These are phyloP conservation scores for Agrochola lychnidis DNA, from an alignment of 2,888 invertebrate genomes.

Conservation along the genomic window DNA sequence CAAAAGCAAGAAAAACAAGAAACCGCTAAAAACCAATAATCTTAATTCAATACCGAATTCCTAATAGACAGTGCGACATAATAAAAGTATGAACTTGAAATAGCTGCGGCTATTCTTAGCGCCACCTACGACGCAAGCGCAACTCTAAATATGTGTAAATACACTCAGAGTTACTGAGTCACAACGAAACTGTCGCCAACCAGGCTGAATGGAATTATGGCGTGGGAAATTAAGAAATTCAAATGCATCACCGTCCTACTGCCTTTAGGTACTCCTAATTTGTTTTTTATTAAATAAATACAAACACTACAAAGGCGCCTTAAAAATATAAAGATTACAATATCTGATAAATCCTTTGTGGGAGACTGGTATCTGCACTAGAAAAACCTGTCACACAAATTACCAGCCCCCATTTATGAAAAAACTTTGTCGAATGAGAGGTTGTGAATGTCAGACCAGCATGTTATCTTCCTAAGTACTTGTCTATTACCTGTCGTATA, in stretches of 20 bases:
- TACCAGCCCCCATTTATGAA: too few species aligned
- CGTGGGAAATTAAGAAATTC: conserved; percentile 9
- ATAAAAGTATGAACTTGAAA: conserved; percentile 82
- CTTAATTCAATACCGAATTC: conserved; percentile 18
- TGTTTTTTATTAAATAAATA: too few species aligned
- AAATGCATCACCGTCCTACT: background rate
- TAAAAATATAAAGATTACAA: too few species aligned
- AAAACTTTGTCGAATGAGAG: too few species aligned
- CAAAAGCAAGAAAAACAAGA: background rate
- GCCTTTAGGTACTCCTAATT: too few species aligned
- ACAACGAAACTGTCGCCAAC: conserved; percentile 42
- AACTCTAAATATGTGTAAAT: conserved; percentile 70
- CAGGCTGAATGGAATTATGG: conserved; percentile 34
- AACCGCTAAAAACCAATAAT: background rate
- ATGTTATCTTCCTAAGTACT: background rate
- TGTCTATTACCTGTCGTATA: too few species aligned
- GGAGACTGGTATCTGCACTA: too few species aligned
- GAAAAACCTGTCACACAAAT: too few species aligned
- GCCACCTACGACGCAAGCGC: conserved; percentile 70
- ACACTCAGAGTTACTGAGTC: conserved; percentile 61
- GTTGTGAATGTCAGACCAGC: too few species aligned
- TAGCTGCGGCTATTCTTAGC: conserved; percentile 75
- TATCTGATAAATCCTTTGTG: too few species aligned
- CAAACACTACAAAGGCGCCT: too few species aligned
- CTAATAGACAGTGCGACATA: conserved; percentile 59